These are phyloP conservation scores for Perodicticus potto DNA, from an alignment of 2,797 vertebrate genomes.

Conservation along the genomic window DNA sequence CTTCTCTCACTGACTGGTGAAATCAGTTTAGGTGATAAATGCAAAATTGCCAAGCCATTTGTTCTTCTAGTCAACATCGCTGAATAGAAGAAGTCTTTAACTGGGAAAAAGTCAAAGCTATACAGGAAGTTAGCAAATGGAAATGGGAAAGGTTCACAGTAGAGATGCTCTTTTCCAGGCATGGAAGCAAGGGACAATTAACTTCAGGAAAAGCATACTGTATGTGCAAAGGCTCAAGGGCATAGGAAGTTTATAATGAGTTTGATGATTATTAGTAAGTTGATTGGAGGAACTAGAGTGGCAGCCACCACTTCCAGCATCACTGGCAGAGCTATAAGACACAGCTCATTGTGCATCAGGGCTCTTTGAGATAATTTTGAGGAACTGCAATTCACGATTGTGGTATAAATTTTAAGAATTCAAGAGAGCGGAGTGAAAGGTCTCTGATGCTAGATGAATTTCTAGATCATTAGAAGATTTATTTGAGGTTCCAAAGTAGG, in stretches of 20 bases:
- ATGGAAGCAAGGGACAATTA: neutral
- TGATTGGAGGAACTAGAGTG: neutral
- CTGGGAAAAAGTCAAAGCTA: neutral
- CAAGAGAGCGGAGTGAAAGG: neutral
- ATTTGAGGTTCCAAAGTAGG: neutral
- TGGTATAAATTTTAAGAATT: neutral
- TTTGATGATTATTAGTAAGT: neutral
- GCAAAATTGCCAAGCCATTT: neutral
- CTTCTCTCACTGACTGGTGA: constrained; percentile 1
- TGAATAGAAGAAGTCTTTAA: neutral
- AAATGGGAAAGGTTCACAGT: neutral
- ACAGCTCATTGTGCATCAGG: neutral
- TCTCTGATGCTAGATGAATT: neutral
- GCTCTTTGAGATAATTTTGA: neutral
- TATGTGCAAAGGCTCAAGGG: neutral
- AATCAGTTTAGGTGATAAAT: neutral
- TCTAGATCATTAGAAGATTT: neutral
- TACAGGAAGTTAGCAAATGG: neutral
- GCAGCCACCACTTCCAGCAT: neutral
- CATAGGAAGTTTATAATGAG: neutral
- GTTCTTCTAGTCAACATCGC: neutral
- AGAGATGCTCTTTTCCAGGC: neutral
- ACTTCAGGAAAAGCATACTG: neutral
- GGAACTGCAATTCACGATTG: neutral
- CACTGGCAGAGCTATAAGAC: neutral